Conservation (phyloP, 2,113 vertebrate species). For the Ornithorhynchus anatinus region DNA sequence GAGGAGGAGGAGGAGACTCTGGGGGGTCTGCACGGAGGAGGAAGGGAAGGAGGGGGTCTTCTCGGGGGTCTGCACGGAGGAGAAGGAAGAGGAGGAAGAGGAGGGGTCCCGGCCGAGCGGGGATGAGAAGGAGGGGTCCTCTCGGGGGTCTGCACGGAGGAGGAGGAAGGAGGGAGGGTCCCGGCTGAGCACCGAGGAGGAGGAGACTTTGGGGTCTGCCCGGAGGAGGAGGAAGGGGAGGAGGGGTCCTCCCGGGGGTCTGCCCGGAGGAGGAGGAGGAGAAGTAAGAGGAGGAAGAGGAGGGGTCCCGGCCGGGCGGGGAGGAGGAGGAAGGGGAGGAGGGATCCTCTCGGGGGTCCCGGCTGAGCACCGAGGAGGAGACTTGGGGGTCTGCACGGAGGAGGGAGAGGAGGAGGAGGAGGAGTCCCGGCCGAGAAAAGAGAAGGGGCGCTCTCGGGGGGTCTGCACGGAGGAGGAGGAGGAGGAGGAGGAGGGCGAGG, state of each 20-base stretch:
- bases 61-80: background rate
- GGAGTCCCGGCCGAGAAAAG: too few relatives aligned
- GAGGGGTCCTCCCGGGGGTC: background rate
- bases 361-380: background rate
- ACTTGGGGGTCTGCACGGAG: too few relatives aligned
- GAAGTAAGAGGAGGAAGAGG: background rate
- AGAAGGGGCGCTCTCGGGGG: background rate
- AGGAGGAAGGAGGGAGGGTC: background rate
- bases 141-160: background rate
- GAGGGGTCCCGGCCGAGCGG: too few relatives aligned
- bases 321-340: background rate
- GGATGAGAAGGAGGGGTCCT: too few relatives aligned
- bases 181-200: slow-evolving; percentile 58
- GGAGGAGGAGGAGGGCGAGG: too few relatives aligned
- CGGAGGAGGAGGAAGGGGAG: background rate
- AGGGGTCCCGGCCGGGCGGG: background rate
- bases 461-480: too few relatives aligned
- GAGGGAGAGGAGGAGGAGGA: background rate
- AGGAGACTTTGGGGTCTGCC: background rate
- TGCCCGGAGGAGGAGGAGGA: background rate
- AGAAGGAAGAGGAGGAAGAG: background rate
- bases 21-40: background rate
- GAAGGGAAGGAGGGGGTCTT: too few relatives aligned
- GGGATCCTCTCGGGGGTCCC: background rate
- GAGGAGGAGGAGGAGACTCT: background rate